Base-by-base conservation (phyloP, 2,113 vertebrate genomes). In the Chinchilla lanigera region DNA sequence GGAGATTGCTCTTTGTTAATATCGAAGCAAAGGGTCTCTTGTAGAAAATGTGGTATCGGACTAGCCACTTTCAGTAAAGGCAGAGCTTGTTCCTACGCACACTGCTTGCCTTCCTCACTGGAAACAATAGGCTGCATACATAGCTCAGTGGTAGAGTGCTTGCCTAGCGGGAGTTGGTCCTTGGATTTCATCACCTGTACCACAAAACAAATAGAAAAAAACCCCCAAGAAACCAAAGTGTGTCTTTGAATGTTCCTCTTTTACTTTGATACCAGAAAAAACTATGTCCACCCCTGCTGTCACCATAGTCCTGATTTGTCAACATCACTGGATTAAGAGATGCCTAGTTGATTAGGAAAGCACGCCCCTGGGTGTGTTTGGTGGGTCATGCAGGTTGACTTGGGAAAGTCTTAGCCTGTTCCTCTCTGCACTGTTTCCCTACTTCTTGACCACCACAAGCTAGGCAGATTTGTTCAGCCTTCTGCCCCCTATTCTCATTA, bases 31-130 rank as follows among this genome's bases (percentile, higher is more conserved):
- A 80, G 16, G 84, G 5, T 8, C 44, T 90, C 8, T 78, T 83
- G 58, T 50, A 65, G 17, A 75, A 77, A 41, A 41, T 69, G 14
- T 44, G 26, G 9, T 41, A 75, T 44, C 75, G 82, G n/a, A 35
- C 47, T 61, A 65, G 73, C 44, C 3, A 65, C 60, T 63, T 84
- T 47, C 24, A 26, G 17, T 24, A 73, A 89, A 94, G n/a, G 80
- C 60, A 87, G 86, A 84, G 12, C 16, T 90, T 86, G n/a, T 13
- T 88, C 35, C 58, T 92, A 14, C 52, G 33, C 88, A 24, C n/a
- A 58, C 20, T 61, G 56, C 56, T 86, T 95, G 41, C 30, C n/a
- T 96, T 83, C 54, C 38, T 81, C 35, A 52, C 87, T 93, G 84
- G 94, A 90, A 93, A 28, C 38, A 83, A 56, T 38, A 3, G 41